These are phyloP conservation scores for Elmis aenea DNA, from an alignment of 2,888 invertebrate species.

Conservation along the genomic window DNA sequence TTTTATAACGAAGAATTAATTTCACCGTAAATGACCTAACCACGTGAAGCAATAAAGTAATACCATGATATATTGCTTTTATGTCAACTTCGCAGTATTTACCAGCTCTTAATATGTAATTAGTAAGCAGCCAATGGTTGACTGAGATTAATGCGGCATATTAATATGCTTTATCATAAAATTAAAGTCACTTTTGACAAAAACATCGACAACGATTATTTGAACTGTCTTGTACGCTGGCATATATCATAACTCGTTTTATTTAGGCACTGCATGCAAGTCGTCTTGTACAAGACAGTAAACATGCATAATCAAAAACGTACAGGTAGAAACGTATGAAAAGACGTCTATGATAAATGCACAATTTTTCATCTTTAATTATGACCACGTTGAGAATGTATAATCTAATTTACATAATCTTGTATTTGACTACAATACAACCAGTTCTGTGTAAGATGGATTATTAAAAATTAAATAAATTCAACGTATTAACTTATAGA, in stretches of 20 bases:
- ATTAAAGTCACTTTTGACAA: slow-evolving; percentile 13
- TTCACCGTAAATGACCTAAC: slow-evolving; percentile 6
- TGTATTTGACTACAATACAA: no score
- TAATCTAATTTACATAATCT: no score
- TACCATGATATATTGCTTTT: slow-evolving; percentile 13
- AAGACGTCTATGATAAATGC: no score
- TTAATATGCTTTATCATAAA: slow-evolving; percentile 12
- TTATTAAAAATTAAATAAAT: no score
- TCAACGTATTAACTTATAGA: no score
- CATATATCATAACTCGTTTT: slow-evolving; percentile 7
- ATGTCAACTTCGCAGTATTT: slow-evolving; percentile 5
- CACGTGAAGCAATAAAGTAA: slow-evolving; percentile 10
- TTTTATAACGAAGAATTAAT: slow-evolving; percentile 10
- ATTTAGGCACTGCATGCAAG: slow-evolving; percentile 1
- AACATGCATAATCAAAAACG: no score
- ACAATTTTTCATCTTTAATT: no score
- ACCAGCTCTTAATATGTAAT: slow-evolving; percentile 3
- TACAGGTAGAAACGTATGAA: no score
- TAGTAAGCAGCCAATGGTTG: background rate
- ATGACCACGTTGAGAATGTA: no score
- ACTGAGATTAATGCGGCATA: no score
- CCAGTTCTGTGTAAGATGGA: no score
- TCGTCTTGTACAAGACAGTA: background rate
- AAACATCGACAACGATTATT: slow-evolving; percentile 9
- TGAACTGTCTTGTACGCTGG: slow-evolving; percentile 5